Evolutionary conservation across 2,113 vertebrate species (phyloP), one percentile per base, ranked within the genome.

Genomic region (Balaenoptera acutorostrata): DNA sequence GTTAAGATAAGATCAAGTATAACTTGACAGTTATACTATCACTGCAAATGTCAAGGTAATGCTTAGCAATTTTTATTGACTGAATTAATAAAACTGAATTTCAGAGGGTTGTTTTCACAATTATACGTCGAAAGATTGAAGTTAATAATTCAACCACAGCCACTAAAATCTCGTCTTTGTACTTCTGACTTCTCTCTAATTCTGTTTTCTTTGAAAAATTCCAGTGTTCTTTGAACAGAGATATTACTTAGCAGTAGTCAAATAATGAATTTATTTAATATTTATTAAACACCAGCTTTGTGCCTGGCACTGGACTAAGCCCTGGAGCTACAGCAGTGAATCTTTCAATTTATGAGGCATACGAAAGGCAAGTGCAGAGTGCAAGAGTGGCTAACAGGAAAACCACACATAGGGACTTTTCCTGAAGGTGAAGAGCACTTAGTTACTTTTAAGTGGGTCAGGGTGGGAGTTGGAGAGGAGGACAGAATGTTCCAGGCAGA

Each of bases 1-100:
- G 66, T 91, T 86, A 95, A 94, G 36, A 83, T 83, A 89, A 90
- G 57, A 55, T 89, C 91, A 96, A 61, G 23, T 86, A 29, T 78
- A 91, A 91, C 8, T 63, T 90, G 46, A 88, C 33, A 84, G 41
- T 71, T 92, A 59, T 2, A 49, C 33, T 11, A 71, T 8, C 29
- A 59, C 31, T 82, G 13, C 59, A 85, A 90, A 94, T 88, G 39
- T 85, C 64, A 91, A 44, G 46, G 84, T 85, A 91, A 81, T 68
- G 3, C 55, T 87, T 74, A 80, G 23, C 41, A 93, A 71, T 52
- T 57, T 95, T 75, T 92, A 95, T n/a, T 87, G 88, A 66, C 18
- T 17, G 17, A 77, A 84, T 78, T 95, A 90, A 84, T 86, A 77
- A 69, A 90, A 94, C 57, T 81, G 36, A 82, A 69, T 29, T 94